Conservation (phyloP, 30 jellyfish, hydroid and myxozoan genomes). For the Rhopilema esculentum region DNA sequence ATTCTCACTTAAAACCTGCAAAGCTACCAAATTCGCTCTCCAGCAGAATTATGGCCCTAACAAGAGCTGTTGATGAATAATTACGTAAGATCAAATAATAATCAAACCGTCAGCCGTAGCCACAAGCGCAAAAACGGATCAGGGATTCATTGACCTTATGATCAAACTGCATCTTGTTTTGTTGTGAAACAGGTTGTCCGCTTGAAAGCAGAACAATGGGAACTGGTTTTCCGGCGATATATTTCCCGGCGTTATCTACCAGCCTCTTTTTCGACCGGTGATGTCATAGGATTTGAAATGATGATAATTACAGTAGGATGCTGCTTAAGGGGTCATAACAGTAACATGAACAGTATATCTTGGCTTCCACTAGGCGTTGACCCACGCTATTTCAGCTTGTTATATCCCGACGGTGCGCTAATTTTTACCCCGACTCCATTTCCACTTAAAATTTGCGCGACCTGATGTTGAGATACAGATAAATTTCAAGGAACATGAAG, state of each 20-base stretch:
- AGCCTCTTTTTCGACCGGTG: constrained; percentile 1
- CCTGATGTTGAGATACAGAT: too few species aligned
- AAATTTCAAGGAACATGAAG: too few species aligned
- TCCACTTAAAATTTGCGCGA: too few species aligned
- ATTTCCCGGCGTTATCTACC: not conserved
- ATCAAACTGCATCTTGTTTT: constrained; percentile 33
- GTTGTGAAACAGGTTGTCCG: constrained; percentile 61
- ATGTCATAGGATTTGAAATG: too few species aligned
- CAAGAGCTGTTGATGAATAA: not conserved
- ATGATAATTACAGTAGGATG: not conserved
- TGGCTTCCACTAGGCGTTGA: too few species aligned
- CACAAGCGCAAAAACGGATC: constrained; percentile 25
- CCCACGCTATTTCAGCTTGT: too few species aligned
- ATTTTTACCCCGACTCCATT: too few species aligned
- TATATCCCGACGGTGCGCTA: too few species aligned
- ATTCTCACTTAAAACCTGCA: not conserved
- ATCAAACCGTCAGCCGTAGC: constrained; percentile 66
- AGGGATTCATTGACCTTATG: constrained; percentile 68
- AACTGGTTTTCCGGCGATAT: constrained; percentile 9
- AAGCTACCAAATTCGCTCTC: not conserved
- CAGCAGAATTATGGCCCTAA: constrained; percentile 1
- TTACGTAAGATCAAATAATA: constrained; percentile 62
- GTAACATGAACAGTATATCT: too few species aligned
- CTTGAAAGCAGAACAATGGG: constrained; percentile 58
- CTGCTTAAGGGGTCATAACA: too few species aligned